These are phyloP conservation scores for Selenia dentaria DNA, from an alignment of 2,888 invertebrate genomes.

Conservation along the genomic window DNA sequence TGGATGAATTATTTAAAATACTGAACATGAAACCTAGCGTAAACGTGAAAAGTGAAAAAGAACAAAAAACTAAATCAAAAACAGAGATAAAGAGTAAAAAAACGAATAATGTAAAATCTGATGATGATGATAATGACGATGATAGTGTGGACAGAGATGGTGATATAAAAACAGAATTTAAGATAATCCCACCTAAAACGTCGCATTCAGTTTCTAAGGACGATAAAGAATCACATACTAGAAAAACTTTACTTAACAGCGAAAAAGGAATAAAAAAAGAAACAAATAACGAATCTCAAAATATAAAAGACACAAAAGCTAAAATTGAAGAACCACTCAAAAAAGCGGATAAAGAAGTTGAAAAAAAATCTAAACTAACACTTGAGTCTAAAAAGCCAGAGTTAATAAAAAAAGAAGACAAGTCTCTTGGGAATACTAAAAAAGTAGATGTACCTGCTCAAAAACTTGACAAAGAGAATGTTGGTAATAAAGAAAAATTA, in stretches of 20 bases:
- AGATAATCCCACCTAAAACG: conserved; percentile 2
- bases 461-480: conserved; percentile 13
- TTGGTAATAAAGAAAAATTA: conserved; percentile 10
- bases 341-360: conserved; percentile 1
- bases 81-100: conserved; percentile 20
- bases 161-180: background rate
- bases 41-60: conserved; percentile 24
- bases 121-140: conserved; percentile 36
- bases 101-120: conserved; percentile 26
- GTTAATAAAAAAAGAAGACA: conserved; percentile 25
- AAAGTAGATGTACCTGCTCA: background rate
- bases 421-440: conserved; percentile 11
- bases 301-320: background rate
- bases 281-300: background rate
- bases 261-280: conserved; percentile 19
- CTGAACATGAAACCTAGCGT: conserved; percentile 31
- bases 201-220: conserved; percentile 13
- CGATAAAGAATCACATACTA: conserved; percentile 20
- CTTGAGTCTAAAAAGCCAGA: conserved; percentile 31
- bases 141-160: conserved; percentile 28
- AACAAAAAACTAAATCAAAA: conserved; percentile 9
- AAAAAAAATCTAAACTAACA: conserved; percentile 1
- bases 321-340: conserved; percentile 10
- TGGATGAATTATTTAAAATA: conserved; percentile 32
- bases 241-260: conserved; percentile 16